Evolutionary conservation across 2,888 invertebrate genomes (phyloP).

Genomic region (Escarpia spicata): DNA sequence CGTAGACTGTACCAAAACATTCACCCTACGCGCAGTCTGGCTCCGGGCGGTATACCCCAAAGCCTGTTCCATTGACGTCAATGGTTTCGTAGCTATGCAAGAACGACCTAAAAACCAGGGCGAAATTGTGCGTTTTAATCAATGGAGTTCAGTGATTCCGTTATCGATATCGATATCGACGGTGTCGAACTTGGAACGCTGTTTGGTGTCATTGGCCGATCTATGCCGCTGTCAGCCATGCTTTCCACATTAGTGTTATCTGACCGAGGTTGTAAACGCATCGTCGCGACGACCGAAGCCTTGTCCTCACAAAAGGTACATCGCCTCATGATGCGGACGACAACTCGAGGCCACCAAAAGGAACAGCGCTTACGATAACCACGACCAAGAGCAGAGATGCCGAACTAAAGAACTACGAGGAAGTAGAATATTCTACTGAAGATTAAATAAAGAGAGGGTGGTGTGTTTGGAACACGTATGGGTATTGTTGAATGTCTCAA

Average conservation of each 20-base stretch:
- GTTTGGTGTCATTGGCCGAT: neutral
- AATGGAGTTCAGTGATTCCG: neutral
- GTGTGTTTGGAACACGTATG: too few relatives aligned
- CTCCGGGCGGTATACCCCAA: neutral
- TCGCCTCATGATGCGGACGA: neutral
- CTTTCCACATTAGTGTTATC: neutral
- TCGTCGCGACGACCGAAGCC: neutral
- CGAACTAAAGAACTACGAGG: too few relatives aligned
- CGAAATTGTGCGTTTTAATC: neutral
- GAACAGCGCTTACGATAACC: neutral
- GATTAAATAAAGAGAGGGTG: too few relatives aligned
- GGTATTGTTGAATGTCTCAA: too few relatives aligned
- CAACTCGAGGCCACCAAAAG: neutral
- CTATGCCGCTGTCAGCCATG: neutral
- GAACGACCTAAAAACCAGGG: neutral
- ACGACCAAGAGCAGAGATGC: neutral
- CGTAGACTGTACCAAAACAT: neutral
- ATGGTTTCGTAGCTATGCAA: neutral
- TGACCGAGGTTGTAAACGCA: neutral
- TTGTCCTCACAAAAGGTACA: neutral
- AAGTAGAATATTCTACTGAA: too few relatives aligned
- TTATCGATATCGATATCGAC: neutral
- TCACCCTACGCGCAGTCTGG: neutral
- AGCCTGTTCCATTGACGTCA: neutral
- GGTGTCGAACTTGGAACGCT: neutral